Conservation (phyloP, 2,113 vertebrate species). For the Hypomesus transpacificus region DNA sequence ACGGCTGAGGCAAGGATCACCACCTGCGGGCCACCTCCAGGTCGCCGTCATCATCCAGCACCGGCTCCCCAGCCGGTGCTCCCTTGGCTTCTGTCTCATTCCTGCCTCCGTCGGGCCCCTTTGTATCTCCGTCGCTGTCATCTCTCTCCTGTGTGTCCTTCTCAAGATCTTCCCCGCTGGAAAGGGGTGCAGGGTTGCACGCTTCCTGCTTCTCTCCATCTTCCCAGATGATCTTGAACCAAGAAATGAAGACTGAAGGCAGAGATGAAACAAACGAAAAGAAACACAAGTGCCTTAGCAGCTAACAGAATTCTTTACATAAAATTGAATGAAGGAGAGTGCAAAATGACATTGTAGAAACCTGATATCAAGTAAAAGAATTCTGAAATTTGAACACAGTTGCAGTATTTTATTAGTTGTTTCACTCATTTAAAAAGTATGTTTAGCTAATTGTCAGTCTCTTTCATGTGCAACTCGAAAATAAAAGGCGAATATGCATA, state of each 20-base stretch:
- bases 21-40: slow-evolving; percentile 78
- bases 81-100: not conserved
- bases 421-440: too few species aligned
- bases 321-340: too few species aligned
- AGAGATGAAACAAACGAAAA: not conserved
- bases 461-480: too few species aligned
- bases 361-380: too few species aligned
- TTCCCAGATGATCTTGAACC: slow-evolving; percentile 77
- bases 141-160: not conserved
- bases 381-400: too few species aligned
- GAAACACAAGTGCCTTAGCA: too few species aligned
- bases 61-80: slow-evolving; percentile 23
- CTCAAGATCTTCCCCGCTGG: not conserved
- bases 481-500: too few species aligned
- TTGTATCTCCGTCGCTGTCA: not conserved
- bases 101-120: not conserved
- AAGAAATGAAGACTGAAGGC: slow-evolving; percentile 81
- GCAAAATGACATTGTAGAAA: too few species aligned
- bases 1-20: not conserved
- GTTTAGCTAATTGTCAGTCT: too few species aligned
- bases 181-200: not conserved
- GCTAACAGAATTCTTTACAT: too few species aligned
- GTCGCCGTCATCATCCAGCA: slow-evolving; percentile 87
- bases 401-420: too few species aligned
- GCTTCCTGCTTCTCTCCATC: slow-evolving; percentile 36